Evolutionary conservation across 92 coral and sea anemone species (phyloP), one percentile per base, ranked within the genome.

Genomic region (Isaurus tuberculatus): DNA sequence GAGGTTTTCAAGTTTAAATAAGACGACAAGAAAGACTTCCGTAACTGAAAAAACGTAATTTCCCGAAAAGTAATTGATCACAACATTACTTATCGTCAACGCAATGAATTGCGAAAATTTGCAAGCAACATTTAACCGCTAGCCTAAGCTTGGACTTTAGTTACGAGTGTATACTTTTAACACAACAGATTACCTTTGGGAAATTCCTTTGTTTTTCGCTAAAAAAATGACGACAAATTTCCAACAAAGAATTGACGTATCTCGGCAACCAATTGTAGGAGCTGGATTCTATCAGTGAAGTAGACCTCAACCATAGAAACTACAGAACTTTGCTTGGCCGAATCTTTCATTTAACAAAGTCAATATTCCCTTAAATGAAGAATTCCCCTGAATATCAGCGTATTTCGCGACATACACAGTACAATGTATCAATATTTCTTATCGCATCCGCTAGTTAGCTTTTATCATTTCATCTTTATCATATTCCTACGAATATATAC

Each of bases 341-440:
- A 32, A 58, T 32, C 82, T 36, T 77, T 74, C 33, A 48, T 70
- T 77, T 13, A 77, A 26, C 90, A 73, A 91, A 92, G 92, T 89
- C 92, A 91, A 86, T 87, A 89, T 89, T 89, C 90, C 75, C 81
- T 86, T 89, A 84, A 79, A 71, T 83, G 85, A 86, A 79, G 79
- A 91, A 86, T 88, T 89, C 79, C 85, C 90, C 65, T 84, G 88
- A 74, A 86, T 90, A 80, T 66, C 81, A 6, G 83, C 73, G 81
- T n/a, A n/a, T n/a, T n/a, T n/a, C n/a, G n/a, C n/a, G n/a, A n/a
- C n/a, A n/a, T n/a, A n/a, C 85, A 78, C 49, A 70, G 84, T 44
- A 31, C 53, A 51, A 58, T 92, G 95, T 92, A 92, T 92, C 95
- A 79, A 19, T 91, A 55, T 19, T 25, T 72, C 69, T 86, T 90